Evolutionary conservation across 64 coral and sea anemone genomes (phyloP).

Genomic region (Pocillopora verrucosa): DNA sequence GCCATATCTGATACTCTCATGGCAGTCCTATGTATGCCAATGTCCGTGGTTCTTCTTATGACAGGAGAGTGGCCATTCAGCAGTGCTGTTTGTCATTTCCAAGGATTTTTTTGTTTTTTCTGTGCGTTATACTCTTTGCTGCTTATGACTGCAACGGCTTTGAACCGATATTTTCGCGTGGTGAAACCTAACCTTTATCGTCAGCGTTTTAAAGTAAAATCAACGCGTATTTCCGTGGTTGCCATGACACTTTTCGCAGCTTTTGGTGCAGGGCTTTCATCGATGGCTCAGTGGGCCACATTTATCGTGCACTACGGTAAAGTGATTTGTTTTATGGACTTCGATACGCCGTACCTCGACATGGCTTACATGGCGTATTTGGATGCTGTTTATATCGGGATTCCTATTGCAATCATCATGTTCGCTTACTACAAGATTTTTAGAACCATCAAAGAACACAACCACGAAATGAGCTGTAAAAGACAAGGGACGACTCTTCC

Average conservation of each 20-base stretch:
- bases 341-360: slow-evolving; percentile 9
- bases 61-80: slow-evolving; percentile 27
- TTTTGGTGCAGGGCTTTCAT: slow-evolving; percentile 42
- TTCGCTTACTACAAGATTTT: slow-evolving; percentile 61
- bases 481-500: background rate
- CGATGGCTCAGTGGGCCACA: slow-evolving; percentile 4
- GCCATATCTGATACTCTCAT: slow-evolving; percentile 67
- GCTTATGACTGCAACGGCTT: slow-evolving; percentile 65
- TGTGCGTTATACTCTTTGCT: slow-evolving; percentile 51
- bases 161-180: slow-evolving; percentile 67
- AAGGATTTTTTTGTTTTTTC: slow-evolving; percentile 66
- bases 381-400: slow-evolving; percentile 27
- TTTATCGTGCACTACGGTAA: slow-evolving; percentile 61
- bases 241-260: slow-evolving; percentile 22
- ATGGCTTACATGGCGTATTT: slow-evolving; percentile 55
- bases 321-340: slow-evolving; percentile 56
- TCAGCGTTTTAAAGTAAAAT: slow-evolving; percentile 41
- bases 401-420: slow-evolving; percentile 42
- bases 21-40: slow-evolving; percentile 55
- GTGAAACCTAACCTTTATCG: slow-evolving; percentile 47
- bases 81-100: slow-evolving; percentile 54
- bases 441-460: slow-evolving; percentile 46
- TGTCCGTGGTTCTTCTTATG: slow-evolving; percentile 38
- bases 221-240: slow-evolving; percentile 2
- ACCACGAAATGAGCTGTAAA: background rate